phyloP scores from a whole-genome alignment of 2,888 invertebrate genomes.

The Sepioteuthis lessoniana region DNA sequence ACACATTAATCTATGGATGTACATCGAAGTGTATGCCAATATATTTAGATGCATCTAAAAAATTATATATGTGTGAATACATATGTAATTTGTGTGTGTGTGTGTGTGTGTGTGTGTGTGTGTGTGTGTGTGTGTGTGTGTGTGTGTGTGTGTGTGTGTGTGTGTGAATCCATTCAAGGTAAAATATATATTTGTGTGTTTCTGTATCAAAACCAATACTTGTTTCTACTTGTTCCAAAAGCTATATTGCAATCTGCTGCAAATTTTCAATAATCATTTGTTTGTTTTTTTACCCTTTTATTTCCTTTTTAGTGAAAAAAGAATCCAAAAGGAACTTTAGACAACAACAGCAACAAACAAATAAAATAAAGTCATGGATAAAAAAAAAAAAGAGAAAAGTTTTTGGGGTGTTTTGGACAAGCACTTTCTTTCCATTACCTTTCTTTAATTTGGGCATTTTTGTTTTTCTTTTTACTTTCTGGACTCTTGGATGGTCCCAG shows the following conservation, averaged over 20 bases:
- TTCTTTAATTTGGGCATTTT: neutral
- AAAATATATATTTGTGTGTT: neutral
- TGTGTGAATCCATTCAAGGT: neutral
- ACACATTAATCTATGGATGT: too few relatives aligned
- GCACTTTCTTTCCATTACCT: neutral
- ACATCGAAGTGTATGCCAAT: too few relatives aligned
- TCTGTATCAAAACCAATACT: neutral
- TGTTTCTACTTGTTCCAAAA: constrained; percentile 16
- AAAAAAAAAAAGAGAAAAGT: neutral
- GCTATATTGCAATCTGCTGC: neutral
- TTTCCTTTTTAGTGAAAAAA: neutral
- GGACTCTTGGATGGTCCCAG: constrained; percentile 17
- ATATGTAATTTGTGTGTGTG: too few relatives aligned
- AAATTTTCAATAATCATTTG: neutral
- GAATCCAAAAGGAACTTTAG: neutral
- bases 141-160: neutral
- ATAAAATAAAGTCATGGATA: neutral
- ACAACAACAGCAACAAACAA: neutral
- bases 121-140: neutral
- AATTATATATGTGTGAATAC: neutral
- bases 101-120: neutral
- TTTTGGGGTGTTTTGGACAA: neutral
- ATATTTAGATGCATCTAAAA: too few relatives aligned
- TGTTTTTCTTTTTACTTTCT: neutral
- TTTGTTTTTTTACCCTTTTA: neutral